These are phyloP conservation scores for Glomeris maerens DNA, from an alignment of 1,140 invertebrate genomes.

Conservation along the genomic window DNA sequence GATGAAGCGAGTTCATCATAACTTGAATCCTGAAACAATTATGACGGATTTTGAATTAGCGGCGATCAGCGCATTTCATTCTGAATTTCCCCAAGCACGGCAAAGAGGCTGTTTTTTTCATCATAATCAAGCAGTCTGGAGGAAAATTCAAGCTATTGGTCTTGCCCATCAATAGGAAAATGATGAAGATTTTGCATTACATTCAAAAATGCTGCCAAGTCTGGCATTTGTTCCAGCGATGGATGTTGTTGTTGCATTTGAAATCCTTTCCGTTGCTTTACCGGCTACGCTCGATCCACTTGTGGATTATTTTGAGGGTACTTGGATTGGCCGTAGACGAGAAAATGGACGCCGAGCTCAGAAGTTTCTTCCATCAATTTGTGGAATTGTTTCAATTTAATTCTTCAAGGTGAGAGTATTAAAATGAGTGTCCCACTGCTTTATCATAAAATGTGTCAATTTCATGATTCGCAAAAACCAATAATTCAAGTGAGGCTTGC, in stretches of 20 bases:
- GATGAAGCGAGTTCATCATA: not conserved
- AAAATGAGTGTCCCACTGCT: no score
- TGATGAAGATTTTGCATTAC: not conserved
- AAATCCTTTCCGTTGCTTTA: not conserved
- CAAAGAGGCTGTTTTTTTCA: not conserved
- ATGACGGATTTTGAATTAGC: not conserved
- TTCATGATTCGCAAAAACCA: no score
- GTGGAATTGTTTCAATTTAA: not conserved
- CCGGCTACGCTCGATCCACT: not conserved
- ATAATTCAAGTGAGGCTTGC: conserved; percentile 4
- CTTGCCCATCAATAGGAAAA: not conserved
- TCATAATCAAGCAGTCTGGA: not conserved
- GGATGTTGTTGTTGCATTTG: not conserved
- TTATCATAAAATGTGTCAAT: no score
- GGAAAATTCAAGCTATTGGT: not conserved
- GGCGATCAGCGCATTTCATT: not conserved
- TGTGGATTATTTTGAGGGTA: not conserved
- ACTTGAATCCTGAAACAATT: not conserved
- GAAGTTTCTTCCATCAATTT: no score
- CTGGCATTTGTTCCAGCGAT: not conserved
- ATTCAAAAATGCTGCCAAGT: no score
- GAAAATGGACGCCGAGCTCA: no score
- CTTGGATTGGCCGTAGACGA: not conserved
- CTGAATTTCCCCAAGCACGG: not conserved
- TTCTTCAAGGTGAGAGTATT: no score